Percentiles rank a stretch among this genome's conserved stretches.
These are phyloP conservation scores for Dastarcus helophoroides DNA, from an alignment of 2,888 invertebrate genomes.

Conservation along the genomic window DNA sequence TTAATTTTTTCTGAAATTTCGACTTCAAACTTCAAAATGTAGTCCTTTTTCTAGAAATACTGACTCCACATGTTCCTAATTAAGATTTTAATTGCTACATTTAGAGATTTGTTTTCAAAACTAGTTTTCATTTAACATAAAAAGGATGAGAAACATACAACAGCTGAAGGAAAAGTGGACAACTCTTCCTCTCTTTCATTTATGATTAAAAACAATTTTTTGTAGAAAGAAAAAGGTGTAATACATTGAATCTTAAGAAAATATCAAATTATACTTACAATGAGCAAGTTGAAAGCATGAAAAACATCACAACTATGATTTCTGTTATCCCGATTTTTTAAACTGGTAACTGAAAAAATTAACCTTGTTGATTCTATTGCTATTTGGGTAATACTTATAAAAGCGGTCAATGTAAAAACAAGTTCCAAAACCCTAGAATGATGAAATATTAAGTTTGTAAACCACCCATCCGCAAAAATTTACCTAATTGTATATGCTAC, in stretches of 20 bases:
- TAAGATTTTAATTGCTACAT: no score
- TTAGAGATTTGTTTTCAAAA: no score
- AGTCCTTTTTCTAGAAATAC: no score
- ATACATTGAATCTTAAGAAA: no score
- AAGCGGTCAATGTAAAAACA: slow-evolving; percentile 8
- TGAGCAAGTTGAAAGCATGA: slow-evolving; percentile 6
- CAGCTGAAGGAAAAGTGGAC: no score
- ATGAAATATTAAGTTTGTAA: neutral
- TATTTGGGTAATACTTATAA: slow-evolving; percentile 9
- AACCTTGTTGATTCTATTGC: slow-evolving; percentile 9
- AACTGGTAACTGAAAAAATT: slow-evolving; percentile 7
- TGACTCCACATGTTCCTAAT: no score
- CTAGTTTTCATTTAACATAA: no score
- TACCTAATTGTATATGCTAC: slow-evolving; percentile 7
- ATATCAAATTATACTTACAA: no score
- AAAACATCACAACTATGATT: slow-evolving; percentile 3
- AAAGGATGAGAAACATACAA: no score
- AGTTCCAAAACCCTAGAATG: slow-evolving; percentile 8
- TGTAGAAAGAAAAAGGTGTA: neutral
- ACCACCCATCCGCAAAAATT: neutral
- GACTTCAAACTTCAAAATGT: no score
- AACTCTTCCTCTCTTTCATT: slow-evolving; percentile 1
- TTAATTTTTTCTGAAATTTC: no score
- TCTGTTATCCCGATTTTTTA: slow-evolving; percentile 5
- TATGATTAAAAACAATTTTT: neutral